Evolutionary conservation across 2,888 invertebrate species (phyloP).

Genomic region (Eupithecia subfuscata): DNA sequence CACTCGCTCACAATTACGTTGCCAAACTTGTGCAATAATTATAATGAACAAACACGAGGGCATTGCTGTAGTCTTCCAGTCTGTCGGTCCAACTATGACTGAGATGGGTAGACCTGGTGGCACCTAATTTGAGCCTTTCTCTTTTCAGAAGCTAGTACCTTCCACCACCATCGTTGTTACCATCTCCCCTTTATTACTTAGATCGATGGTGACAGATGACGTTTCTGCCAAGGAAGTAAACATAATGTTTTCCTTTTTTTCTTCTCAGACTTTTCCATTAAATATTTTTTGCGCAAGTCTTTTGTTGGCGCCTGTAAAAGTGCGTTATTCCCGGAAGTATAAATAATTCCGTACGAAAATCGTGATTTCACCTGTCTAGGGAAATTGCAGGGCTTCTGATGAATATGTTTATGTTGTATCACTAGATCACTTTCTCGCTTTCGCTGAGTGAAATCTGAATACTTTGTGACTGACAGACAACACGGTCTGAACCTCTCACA

Average conservation of each 20-base stretch:
- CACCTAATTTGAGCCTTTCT: too few relatives aligned
- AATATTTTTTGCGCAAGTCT: not conserved
- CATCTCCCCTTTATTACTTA: too few relatives aligned
- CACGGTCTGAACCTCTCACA: not conserved
- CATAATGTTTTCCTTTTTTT: not conserved
- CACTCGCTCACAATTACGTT: too few relatives aligned
- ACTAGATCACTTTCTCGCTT: not conserved
- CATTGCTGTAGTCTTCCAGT: too few relatives aligned
- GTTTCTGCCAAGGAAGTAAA: too few relatives aligned
- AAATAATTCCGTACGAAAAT: constrained; percentile 15
- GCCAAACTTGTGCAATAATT: too few relatives aligned
- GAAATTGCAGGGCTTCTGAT: constrained; percentile 5
- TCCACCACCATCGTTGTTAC: too few relatives aligned
- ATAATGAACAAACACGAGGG: too few relatives aligned
- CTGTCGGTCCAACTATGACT: too few relatives aligned
- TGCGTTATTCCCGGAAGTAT: constrained; percentile 15
- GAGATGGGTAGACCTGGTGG: too few relatives aligned
- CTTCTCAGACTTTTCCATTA: not conserved
- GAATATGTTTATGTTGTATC: not conserved
- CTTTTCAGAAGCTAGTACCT: too few relatives aligned
- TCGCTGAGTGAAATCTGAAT: not conserved
- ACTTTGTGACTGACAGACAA: not conserved
- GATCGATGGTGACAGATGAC: too few relatives aligned
- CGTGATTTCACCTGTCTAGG: constrained; percentile 16
- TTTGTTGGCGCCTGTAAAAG: constrained; percentile 4